Evolutionary conservation across 2,113 vertebrate species (phyloP).

Genomic region (Marmota monax): DNA sequence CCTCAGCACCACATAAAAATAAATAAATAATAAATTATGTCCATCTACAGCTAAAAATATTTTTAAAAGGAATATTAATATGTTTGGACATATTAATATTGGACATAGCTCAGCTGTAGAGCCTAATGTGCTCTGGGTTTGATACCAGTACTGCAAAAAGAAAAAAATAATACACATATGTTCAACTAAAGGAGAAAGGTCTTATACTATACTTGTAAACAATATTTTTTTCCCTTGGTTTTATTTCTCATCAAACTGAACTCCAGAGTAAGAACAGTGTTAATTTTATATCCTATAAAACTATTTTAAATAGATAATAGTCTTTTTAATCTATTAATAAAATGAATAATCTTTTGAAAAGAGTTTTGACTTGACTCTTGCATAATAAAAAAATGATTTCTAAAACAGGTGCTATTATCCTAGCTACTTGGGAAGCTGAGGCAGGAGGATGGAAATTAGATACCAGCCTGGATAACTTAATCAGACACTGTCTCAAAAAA

Average conservation of each 20-base stretch:
- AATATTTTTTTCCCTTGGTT: constrained; percentile 26
- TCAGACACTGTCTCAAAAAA: no score
- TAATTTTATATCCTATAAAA: constrained; percentile 1
- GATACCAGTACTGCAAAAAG: no score
- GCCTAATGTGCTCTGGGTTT: background rate
- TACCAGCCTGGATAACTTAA: no score
- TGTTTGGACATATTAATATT: no score
- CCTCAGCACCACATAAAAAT: no score
- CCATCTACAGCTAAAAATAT: no score
- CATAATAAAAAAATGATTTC: background rate
- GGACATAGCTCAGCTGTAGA: background rate
- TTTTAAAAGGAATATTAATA: background rate
- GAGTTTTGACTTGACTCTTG: background rate
- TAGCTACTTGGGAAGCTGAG: no score
- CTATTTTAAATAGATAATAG: background rate
- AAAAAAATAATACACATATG: background rate
- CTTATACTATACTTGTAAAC: background rate
- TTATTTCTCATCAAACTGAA: constrained; percentile 57
- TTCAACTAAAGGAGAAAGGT: constrained; percentile 18
- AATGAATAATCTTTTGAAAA: background rate
- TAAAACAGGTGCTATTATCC: background rate
- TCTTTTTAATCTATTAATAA: constrained; percentile 39
- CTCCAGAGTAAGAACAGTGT: background rate
- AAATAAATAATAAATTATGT: no score
- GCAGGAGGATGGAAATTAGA: no score